phyloP scores from a whole-genome alignment of 2,113 vertebrate species.

The Phaethornis superciliosus region DNA sequence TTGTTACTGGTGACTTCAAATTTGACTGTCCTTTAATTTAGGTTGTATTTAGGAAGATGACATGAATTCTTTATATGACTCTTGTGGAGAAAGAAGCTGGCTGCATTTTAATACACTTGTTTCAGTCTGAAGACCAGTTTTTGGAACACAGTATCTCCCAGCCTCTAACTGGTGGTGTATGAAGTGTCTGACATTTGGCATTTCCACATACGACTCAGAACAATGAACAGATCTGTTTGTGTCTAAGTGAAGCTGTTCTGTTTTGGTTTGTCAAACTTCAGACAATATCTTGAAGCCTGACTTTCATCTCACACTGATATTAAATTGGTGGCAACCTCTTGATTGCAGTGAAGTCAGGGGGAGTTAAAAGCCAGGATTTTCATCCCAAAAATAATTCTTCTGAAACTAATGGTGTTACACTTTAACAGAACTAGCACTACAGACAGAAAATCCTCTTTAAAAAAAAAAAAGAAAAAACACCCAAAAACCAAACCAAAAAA shows the following conservation, averaged over 20 bases:
- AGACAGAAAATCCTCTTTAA: not conserved
- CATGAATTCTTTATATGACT: not conserved
- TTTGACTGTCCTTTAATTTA: not conserved
- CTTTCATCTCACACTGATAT: not conserved
- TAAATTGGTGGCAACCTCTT: not conserved
- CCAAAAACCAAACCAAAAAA: not conserved
- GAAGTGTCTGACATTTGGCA: not conserved
- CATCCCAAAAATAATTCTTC: not conserved
- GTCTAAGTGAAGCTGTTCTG: not conserved
- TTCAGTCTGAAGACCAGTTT: not conserved
- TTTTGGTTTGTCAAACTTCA: slow-evolving; percentile 18
- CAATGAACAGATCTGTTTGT: not conserved
- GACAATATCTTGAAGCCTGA: not conserved
- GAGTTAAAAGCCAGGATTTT: not conserved
- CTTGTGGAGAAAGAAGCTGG: not conserved
- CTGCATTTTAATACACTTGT: not conserved
- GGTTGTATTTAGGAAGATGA: not conserved
- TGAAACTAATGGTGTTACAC: not conserved
- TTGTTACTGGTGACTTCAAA: not conserved
- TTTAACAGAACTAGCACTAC: not conserved
- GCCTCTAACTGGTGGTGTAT: not conserved
- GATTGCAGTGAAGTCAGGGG: not conserved
- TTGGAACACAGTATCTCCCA: not conserved
- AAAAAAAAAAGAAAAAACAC: too few relatives aligned
- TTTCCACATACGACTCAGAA: not conserved